These are phyloP conservation scores for Mico argentatus DNA, from an alignment of 2,797 vertebrate genomes.

Conservation along the genomic window DNA sequence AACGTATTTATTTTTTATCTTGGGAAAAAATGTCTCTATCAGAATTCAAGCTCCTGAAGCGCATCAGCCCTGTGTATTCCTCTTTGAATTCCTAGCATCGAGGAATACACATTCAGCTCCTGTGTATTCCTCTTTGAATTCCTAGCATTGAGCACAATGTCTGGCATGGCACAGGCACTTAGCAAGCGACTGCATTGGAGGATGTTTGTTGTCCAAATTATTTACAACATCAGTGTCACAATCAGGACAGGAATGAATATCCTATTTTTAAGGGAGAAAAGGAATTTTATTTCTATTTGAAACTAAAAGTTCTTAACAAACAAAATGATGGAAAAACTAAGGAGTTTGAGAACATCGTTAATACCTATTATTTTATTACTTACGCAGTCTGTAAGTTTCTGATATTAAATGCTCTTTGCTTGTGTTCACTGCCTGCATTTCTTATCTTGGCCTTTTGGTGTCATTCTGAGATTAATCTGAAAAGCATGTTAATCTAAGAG, in stretches of 20 bases:
- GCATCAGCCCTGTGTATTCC: rapidly evolving
- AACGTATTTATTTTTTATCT: not conserved
- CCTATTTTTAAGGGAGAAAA: not conserved
- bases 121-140: too few species aligned
- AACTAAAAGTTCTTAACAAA: slow-evolving; percentile 10
- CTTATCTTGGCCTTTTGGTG: slow-evolving; percentile 85
- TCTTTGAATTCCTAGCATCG: not conserved
- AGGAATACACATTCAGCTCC: too few species aligned
- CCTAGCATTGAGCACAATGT: rapidly evolving
- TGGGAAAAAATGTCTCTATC: not conserved
- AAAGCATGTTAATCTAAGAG: not conserved
- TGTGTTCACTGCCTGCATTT: slow-evolving; percentile 80
- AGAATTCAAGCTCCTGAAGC: not conserved
- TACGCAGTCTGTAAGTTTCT: not conserved
- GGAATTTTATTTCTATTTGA: slow-evolving; percentile 1
- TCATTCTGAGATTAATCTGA: slow-evolving; percentile 85
- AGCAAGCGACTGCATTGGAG: not conserved
- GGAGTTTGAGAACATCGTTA: not conserved
- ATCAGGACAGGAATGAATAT: not conserved
- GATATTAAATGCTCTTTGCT: not conserved
- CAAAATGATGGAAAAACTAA: not conserved
- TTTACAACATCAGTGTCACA: not conserved
- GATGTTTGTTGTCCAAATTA: not conserved
- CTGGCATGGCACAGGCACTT: not conserved
- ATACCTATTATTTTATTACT: not conserved